phyloP scores from a whole-genome alignment of 2,797 vertebrate species.

The Rhyacichthys aspro region DNA sequence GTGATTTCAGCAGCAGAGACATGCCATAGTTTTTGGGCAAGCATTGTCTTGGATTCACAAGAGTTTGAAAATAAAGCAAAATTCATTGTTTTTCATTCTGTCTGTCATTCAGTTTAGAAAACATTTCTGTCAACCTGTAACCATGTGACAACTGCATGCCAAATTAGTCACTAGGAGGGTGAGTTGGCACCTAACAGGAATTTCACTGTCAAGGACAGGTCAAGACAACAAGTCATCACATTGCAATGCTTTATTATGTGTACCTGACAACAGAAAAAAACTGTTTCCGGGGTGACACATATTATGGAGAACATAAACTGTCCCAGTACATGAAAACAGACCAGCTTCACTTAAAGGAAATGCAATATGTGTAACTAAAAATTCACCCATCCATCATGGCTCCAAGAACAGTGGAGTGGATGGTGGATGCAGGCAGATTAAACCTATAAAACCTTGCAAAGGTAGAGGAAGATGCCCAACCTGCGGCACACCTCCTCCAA shows the following conservation, averaged over 20 bases:
- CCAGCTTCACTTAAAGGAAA: too few species aligned
- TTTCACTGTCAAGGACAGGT: background rate
- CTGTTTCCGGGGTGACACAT: too few species aligned
- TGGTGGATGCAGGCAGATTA: background rate
- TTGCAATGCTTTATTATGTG: background rate
- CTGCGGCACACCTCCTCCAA: background rate
- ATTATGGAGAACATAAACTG: background rate
- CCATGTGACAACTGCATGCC: background rate
- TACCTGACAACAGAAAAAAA: background rate
- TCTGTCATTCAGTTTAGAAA: too few species aligned
- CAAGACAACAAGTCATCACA: background rate
- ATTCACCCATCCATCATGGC: background rate
- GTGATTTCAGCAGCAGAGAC: too few species aligned
- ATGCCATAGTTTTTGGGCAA: too few species aligned
- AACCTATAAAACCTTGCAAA: background rate
- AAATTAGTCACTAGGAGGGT: background rate
- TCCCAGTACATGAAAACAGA: too few species aligned
- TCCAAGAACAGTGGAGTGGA: background rate
- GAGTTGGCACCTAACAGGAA: background rate
- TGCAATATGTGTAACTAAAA: too few species aligned
- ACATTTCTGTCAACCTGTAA: slow-evolving; percentile 1
- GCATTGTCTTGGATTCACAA: too few species aligned
- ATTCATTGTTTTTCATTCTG: too few species aligned
- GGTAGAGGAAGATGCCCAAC: too few species aligned
- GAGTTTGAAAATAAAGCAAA: too few species aligned